A percentile compares a stretch with the other conserved stretches of the same genome.
Conservation (phyloP, 2,113 vertebrate species). For the Mormoops blainvillei region DNA sequence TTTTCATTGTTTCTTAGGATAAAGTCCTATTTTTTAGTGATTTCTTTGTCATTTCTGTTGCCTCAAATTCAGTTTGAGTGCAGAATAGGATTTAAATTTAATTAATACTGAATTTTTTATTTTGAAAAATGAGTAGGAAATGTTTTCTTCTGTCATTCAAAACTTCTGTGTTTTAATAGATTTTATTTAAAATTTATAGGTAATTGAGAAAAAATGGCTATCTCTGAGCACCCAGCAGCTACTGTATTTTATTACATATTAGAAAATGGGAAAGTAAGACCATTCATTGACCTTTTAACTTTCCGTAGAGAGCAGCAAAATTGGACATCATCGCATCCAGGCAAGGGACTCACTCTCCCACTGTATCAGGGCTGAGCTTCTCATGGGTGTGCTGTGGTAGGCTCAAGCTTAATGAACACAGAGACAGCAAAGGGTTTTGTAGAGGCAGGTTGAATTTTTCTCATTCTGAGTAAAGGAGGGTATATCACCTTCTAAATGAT, state of each 20-base stretch:
- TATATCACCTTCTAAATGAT: not conserved
- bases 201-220: conserved; percentile 27
- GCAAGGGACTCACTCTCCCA: not conserved
- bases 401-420: not conserved
- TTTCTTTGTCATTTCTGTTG: conserved; percentile 25
- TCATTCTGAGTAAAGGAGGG: not conserved
- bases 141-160: not conserved
- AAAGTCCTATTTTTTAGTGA: conserved; percentile 15
- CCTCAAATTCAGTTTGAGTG: conserved; percentile 22
- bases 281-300: conserved; percentile 4
- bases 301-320: not conserved
- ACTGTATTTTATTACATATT: conserved; percentile 22
- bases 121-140: conserved; percentile 41
- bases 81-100: conserved; percentile 28
- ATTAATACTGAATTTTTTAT: conserved; percentile 26
- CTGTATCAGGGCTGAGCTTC: not conserved
- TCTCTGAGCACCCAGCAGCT: not conserved
- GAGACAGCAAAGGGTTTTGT: not conserved
- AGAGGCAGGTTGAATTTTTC: not conserved
- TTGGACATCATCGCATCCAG: not conserved
- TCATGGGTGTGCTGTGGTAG: not conserved
- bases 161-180: conserved; percentile 19
- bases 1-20: not conserved
- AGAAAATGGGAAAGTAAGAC: not conserved
- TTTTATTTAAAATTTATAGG: conserved; percentile 19